Base-by-base conservation (phyloP, 30 jellyfish, hydroid and myxozoan species). In the Haliclystus octoradiatus region DNA sequence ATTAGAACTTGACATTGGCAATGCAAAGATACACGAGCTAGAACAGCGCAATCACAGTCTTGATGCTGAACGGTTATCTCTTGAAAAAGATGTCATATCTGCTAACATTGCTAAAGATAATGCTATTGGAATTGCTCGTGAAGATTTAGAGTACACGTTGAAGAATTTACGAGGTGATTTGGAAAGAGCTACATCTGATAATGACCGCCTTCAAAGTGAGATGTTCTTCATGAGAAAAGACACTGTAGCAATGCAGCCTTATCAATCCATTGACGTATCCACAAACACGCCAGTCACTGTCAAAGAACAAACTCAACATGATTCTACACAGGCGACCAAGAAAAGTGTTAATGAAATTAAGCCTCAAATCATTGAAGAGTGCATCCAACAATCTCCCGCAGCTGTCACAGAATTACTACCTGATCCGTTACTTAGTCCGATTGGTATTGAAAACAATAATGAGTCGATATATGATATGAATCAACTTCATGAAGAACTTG, bases 81-180 rank as follows among this genome's bases (percentile, higher is more conserved):
- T 40, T 40, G 34, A 74, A 46, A 63, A 32, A 26, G 85, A 74
- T 46, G 15, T 74, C 15, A 24, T 74, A n/a, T 2, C 73, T n/a
- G 7, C 63, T 7, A 31, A 50, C 4, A 22, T 34, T 13, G 74
- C 52, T 1, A 63, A 63, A 62, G 85, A 74, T 22, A 34, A 28
- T 22, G 72, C 72, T 4, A 83, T 25, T 28, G 83, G 46, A 15
- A 74, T 62, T 25, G 81, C 32, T n/a, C 85, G 81, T 1, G 74
- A 52, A 26, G 83, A 76, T 1, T 88, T 61, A 53, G 95, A 88
- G 33, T 91, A 80, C 63, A 88, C 79, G 26, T 66, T 80, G 65
- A 72, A 67, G 46, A 81, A 75, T 34, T 60, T 88, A 22, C 75
- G 97, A 13, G 97, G 76, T 52, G 97, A 88, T 57, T 28, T 88